These are phyloP conservation scores for Caenorhabditis remanei DNA, from an alignment of 1,140 invertebrate genomes.

Conservation along the genomic window DNA sequence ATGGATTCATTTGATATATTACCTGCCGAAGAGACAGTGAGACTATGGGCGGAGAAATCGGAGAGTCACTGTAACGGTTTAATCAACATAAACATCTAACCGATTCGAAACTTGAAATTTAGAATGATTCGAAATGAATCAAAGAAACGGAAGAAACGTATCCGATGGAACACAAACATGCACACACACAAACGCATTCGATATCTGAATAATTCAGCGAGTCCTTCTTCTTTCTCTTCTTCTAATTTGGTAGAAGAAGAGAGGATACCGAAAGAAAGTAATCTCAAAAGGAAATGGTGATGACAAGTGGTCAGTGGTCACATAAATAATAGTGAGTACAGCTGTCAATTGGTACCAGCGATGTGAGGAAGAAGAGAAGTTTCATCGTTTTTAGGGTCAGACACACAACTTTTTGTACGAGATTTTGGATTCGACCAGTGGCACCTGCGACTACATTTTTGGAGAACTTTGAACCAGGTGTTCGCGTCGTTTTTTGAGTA, in stretches of 20 bases:
- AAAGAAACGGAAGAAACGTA: background rate
- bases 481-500: too few species aligned
- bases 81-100: too few species aligned
- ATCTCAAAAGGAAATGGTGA: constrained; percentile 2
- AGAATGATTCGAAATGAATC: too few species aligned
- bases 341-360: constrained; percentile 22
- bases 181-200: background rate
- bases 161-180: background rate
- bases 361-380: background rate
- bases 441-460: too few species aligned
- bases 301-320: constrained; percentile 18
- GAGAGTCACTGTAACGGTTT: too few species aligned
- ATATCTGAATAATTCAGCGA: constrained; percentile 21
- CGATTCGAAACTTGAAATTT: too few species aligned
- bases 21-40: background rate
- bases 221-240: background rate
- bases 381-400: background rate
- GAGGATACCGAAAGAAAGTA: background rate
- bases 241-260: background rate
- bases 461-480: too few species aligned
- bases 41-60: too few species aligned
- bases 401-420: background rate
- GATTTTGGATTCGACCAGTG: too few species aligned
- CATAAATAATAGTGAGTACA: constrained; percentile 17
- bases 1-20: background rate